A percentile compares a stretch with the other conserved stretches of the same genome.
Evolutionary conservation across 2,113 vertebrate species (phyloP).

Genomic region (Myanophis thanlyinensis): DNA sequence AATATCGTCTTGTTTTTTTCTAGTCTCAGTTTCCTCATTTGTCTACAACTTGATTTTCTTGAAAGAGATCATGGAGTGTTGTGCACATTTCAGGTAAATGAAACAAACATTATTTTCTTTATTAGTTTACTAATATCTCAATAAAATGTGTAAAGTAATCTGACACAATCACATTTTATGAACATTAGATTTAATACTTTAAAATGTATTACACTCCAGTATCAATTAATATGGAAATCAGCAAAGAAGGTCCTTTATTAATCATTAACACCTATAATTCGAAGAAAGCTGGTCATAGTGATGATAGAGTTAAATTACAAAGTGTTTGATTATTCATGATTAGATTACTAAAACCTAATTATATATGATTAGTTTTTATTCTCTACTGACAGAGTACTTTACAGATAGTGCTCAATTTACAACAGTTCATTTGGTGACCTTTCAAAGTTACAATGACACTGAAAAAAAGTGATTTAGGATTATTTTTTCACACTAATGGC

Average conservation of each 20-base stretch:
- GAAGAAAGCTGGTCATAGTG: neutral
- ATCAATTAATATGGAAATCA: neutral
- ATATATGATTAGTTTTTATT: neutral
- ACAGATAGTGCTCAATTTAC: too few species aligned
- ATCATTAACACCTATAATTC: neutral
- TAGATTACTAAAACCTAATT: neutral
- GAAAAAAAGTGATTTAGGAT: too few species aligned
- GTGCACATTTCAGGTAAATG: slow-evolving; percentile 33
- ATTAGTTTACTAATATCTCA: neutral
- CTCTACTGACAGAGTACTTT: neutral
- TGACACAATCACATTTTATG: neutral
- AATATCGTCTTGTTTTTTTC: neutral
- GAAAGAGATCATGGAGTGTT: slow-evolving; percentile 34
- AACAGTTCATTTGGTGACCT: too few species aligned
- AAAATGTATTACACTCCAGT: neutral
- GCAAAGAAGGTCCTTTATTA: neutral
- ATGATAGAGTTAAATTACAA: neutral
- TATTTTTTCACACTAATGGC: too few species aligned
- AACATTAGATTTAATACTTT: neutral
- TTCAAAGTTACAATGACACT: too few species aligned
- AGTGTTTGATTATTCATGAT: neutral
- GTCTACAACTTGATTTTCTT: neutral
- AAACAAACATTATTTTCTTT: neutral
- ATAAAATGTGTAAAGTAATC: neutral
- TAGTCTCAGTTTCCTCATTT: slow-evolving; percentile 10